Evolutionary conservation across 2,113 vertebrate genomes (phyloP).

Genomic region (Meriones unguiculatus): DNA sequence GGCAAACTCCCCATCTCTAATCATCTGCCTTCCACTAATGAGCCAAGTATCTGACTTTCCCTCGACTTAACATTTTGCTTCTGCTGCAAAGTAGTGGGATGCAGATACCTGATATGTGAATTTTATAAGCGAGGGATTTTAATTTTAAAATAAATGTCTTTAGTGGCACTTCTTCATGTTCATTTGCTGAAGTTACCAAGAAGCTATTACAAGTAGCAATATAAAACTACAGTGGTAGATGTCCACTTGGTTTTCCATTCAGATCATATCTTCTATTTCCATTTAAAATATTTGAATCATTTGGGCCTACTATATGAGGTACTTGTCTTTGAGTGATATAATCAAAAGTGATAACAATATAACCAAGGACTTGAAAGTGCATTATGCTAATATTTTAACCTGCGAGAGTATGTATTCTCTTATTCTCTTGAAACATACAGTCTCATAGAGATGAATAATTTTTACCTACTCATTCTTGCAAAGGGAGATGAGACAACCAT

Average conservation of each 20-base stretch:
- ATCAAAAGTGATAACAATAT: conserved; percentile 23
- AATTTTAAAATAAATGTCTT: conserved; percentile 29
- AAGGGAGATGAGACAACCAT: not conserved
- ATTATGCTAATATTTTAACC: conserved; percentile 68
- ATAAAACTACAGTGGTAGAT: not conserved
- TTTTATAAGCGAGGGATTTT: conserved; percentile 35
- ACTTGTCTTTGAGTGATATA: conserved; percentile 16
- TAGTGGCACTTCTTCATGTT: not conserved
- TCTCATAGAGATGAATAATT: not conserved
- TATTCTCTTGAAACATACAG: not conserved
- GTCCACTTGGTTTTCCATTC: conserved; percentile 51
- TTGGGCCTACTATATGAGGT: not conserved
- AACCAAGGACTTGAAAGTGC: conserved; percentile 35
- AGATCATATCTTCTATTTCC: conserved; percentile 32
- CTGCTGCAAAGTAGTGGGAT: not conserved
- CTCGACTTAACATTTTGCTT: conserved; percentile 7
- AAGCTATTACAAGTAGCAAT: not conserved
- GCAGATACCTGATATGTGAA: not conserved
- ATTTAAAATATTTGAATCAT: conserved; percentile 48
- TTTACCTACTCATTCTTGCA: not conserved
- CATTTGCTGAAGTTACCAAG: conserved; percentile 35
- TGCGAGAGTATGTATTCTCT: not conserved
- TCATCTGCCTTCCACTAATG: conserved; percentile 7
- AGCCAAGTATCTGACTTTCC: conserved; percentile 8
- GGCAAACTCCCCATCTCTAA: conserved; percentile 34